Evolutionary conservation across 2,113 vertebrate genomes (phyloP).

Genomic region (Isichthys henryi): DNA sequence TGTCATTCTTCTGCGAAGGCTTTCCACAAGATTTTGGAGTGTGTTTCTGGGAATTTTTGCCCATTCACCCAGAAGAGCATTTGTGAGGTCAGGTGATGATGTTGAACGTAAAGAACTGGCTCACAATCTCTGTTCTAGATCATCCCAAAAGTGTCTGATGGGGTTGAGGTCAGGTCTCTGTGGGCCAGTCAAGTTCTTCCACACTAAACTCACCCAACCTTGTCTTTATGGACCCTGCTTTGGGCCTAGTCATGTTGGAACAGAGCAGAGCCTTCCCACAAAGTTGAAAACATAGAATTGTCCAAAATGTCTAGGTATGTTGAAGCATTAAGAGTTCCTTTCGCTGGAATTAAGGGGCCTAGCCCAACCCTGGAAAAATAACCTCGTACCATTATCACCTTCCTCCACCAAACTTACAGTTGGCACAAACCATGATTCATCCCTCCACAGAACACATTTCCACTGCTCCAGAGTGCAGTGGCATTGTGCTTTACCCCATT

Average conservation of each 20-base stretch:
- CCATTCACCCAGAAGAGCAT: neutral
- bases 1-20: neutral
- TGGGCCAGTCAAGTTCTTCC: neutral
- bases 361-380: neutral
- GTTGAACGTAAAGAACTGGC: neutral
- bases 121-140: neutral
- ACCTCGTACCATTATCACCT: neutral
- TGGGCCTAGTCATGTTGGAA: neutral
- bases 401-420: neutral
- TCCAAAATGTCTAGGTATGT: neutral
- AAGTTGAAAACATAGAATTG: neutral
- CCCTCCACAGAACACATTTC: neutral
- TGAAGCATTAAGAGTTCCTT: neutral
- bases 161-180: neutral
- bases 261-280: neutral
- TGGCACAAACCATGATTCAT: neutral
- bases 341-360: neutral
- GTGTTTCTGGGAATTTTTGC: neutral
- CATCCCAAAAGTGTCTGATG: neutral
- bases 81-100: neutral
- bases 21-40: neutral
- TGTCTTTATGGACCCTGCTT: neutral
- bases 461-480: neutral
- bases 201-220: neutral
- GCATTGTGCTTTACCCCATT: neutral